Base-by-base conservation (phyloP, 2,888 invertebrate species). In the Tromatobia lineatoria region DNA sequence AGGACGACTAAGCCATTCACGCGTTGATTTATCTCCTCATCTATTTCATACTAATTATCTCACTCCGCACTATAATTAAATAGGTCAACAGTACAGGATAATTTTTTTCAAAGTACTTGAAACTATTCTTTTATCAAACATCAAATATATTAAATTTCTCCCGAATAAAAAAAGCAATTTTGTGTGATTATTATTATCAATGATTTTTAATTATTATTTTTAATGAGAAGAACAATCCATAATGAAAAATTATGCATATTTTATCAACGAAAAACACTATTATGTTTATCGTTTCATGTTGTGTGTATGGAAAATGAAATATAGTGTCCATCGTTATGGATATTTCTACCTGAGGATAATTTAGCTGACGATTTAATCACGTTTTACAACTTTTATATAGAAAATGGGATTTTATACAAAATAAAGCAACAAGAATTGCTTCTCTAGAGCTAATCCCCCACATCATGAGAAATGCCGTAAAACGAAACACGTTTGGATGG, bases 401-500 rank as follows among this genome's bases (percentile, higher is more conserved):
- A 29, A 34, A 15, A 29, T 61, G 3, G 0, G 61, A 34, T 25
- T 29, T 34, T 8, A 18, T 34, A 18, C n/a, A 8, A 61, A n/a
- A 61, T 34, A 29, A 34, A 38, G n/a, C 29, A 59, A 15, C 61
- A 59, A 34, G 1, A 34, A 61, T n/a, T 25, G 20, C 11, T 57
- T 0, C 57, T 10, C 10, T 4, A 34, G 61, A 34, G n/a, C 29
- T 61, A 38, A 61, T 61, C 34, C 61, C 59, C 61, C n/a, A 8
- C 29, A 29, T 34, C 13, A 61, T 34, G 34, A 61, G 38, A 61
- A 61, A 61, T 8, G 8, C 34, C 34, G 61, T n/a, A n/a, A n/a
- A 61, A 34, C 61, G 61, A 61, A 61, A 61, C 29, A 25, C 13
- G 59, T 59, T 59, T 25, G 2, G 59, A 15, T 15, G 23, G 13